Conservation (phyloP, 2,888 invertebrate genomes). For the Acleris holmiana region DNA sequence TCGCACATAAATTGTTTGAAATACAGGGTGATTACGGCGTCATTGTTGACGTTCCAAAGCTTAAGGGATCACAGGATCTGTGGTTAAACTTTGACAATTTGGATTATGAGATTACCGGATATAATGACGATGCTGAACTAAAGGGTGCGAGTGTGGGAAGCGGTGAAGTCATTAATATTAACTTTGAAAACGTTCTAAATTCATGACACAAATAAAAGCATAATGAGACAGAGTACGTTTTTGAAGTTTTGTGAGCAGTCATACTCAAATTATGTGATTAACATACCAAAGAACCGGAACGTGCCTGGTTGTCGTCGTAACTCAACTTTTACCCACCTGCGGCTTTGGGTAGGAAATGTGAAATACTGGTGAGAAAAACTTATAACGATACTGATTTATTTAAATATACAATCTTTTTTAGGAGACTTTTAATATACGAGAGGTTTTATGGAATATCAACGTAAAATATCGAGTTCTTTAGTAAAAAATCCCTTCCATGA, state of each 20-base stretch:
- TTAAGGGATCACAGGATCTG: constrained; percentile 57
- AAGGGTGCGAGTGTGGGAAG: constrained; percentile 32
- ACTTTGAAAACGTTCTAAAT: constrained; percentile 16
- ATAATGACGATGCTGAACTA: constrained; percentile 29
- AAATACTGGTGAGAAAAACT: constrained; percentile 21
- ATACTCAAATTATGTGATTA: constrained; percentile 39
- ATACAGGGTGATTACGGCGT: constrained; percentile 54
- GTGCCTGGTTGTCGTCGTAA: constrained; percentile 34
- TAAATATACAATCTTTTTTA: background rate
- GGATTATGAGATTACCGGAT: constrained; percentile 36
- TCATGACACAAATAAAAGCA: constrained; percentile 26
- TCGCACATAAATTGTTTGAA: constrained; percentile 62
- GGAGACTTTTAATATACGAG: background rate
- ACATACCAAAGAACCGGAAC: constrained; percentile 37
- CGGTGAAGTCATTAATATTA: constrained; percentile 18
- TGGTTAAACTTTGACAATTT: constrained; percentile 35
- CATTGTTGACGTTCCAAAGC: constrained; percentile 61
- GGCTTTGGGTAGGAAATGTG: constrained; percentile 29
- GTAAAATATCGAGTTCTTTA: no score
- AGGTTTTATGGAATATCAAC: no score
- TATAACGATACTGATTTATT: constrained; percentile 8
- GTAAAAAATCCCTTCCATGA: no score
- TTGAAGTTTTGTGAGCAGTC: constrained; percentile 29
- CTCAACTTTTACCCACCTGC: constrained; percentile 37
- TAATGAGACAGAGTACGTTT: constrained; percentile 10